Base-by-base conservation (phyloP, 2,888 invertebrate species). In the Heliconius sara region DNA sequence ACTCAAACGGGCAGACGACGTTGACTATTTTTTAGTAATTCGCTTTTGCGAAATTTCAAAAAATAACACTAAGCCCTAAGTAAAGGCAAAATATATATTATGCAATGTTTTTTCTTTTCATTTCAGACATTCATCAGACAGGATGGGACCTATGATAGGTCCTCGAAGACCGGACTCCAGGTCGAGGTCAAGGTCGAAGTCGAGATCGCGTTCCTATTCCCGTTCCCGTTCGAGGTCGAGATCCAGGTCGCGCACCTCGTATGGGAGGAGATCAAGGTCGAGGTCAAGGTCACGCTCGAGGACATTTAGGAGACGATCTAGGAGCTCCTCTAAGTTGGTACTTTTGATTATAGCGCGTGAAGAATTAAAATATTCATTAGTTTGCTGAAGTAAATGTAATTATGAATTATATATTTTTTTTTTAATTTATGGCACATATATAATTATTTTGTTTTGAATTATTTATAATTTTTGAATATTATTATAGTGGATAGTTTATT, bases 241-340 rank as follows among this genome's bases (percentile, higher is more conserved):
- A 87, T 73, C 72, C 7, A 84, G 92, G 87, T 73, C 72, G 12
- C 57, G 57, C n/a, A n/a, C 34, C 13, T 73, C 72, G n/a, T 34
- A 73, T 34, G 72, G 72, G 22, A 57, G 30, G 57, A 85, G 87
- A 76, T 91, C 91, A 27, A 86, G 88, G 80, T 88, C 91, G n/a
- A 83, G 80, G 70, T 83, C 85, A 78, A 89, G 89, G 70, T 83
- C 85, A 78, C 89, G 89, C 25, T 70, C 70, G 43, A 70, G 70
- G 83, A 89, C 88, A 79, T 89, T 89, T 85, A 89, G 86, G 82
- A 89, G 90, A 86, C 89, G 90, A 43, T 93, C 94, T 57, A 88
- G 90, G 80, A 94, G 93, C 81, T 90, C 90, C 5, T 83, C 88
- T 85, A 94, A 94, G 95, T 95, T 89, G 90, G 94, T 94, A 92